Evolutionary conservation across 2,113 vertebrate species (phyloP).

Genomic region (Stigmatopora argus): DNA sequence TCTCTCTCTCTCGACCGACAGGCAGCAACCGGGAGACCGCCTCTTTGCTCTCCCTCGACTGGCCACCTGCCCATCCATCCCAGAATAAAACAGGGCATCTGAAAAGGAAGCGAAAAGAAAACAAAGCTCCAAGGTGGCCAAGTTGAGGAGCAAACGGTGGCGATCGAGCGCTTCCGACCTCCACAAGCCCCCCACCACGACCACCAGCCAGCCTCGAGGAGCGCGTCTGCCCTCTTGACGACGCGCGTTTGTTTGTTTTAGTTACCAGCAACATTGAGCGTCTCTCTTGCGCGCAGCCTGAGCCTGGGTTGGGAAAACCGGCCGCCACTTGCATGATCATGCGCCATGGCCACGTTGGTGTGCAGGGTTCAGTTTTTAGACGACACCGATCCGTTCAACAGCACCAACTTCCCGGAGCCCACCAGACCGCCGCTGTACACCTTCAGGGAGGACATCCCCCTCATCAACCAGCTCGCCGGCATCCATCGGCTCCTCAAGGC

Average conservation of each 20-base stretch:
- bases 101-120: neutral
- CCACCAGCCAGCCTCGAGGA: too few species aligned
- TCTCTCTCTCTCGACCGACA: too few species aligned
- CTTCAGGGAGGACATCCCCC: conserved; percentile 84
- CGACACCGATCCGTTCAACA: conserved; percentile 93
- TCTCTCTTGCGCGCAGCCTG: neutral
- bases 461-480: conserved; percentile 83
- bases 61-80: conserved; percentile 57
- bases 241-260: conserved; percentile 61
- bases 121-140: neutral
- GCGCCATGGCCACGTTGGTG: conserved; percentile 83
- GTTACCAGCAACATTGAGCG: conserved; percentile 40
- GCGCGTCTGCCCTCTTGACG: conserved; percentile 13
- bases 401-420: conserved; percentile 90
- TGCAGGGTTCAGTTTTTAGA: conserved; percentile 93
- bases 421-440: conserved; percentile 83
- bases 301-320: neutral
- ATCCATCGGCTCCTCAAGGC: conserved; percentile 85
- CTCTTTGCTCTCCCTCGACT: conserved; percentile 11
- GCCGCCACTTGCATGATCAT: conserved; percentile 69
- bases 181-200: neutral
- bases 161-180: neutral
- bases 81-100: conserved; percentile 29
- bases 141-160: conserved; percentile 4
- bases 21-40: conserved; percentile 30